These are phyloP conservation scores for Rhopalosiphum nymphaeae DNA, from an alignment of 2,888 invertebrate species.

Conservation along the genomic window DNA sequence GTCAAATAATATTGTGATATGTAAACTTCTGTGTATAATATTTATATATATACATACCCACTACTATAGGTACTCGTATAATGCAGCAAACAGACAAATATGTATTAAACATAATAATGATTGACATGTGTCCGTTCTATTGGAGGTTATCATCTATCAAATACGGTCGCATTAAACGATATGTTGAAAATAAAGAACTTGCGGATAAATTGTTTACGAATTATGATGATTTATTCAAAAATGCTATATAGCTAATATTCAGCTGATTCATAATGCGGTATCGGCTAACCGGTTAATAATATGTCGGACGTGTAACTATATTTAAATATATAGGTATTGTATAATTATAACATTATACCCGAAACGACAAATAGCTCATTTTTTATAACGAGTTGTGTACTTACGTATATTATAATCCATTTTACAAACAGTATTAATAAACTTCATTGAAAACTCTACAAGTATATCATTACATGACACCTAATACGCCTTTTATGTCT, in stretches of 20 bases:
- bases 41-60: background rate
- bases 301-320: background rate
- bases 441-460: background rate
- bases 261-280: background rate
- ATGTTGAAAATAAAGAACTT: background rate
- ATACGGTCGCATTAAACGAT: background rate
- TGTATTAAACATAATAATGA: background rate
- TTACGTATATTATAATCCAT: background rate
- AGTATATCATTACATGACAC: background rate
- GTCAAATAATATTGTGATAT: background rate
- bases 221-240: background rate
- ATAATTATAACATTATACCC: background rate
- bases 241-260: background rate
- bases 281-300: background rate
- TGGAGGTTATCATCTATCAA: conserved; percentile 5
- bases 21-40: background rate
- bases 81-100: background rate
- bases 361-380: background rate
- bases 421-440: background rate
- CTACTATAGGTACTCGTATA: background rate
- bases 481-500: background rate
- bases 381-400: background rate
- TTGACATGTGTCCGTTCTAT: background rate
- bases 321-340: background rate
- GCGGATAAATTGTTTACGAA: background rate